phyloP scores from a whole-genome alignment of 2,888 invertebrate species.

The Cephus rjabovi region DNA sequence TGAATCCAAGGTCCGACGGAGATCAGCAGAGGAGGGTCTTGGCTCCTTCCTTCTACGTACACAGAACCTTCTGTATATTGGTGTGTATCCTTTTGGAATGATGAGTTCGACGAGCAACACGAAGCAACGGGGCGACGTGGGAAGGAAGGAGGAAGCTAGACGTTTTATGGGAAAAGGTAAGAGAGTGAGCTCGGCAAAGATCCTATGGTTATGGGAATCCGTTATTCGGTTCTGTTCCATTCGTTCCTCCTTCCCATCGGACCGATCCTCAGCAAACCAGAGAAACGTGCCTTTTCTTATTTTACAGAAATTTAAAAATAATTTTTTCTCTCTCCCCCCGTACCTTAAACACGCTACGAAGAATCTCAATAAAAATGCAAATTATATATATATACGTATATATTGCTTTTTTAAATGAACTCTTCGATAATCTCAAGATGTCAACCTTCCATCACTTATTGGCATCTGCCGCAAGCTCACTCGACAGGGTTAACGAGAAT shows the following conservation, averaged over 20 bases:
- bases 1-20: background rate
- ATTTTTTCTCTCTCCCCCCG: no score
- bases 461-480: background rate
- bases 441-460: background rate
- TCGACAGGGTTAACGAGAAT: slow-evolving; percentile 36
- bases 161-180: background rate
- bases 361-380: background rate
- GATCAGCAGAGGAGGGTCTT: background rate
- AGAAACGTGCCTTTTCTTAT: background rate
- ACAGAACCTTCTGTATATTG: background rate
- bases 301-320: background rate
- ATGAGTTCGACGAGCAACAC: background rate
- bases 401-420: background rate
- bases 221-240: background rate
- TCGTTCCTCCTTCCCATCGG: background rate
- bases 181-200: background rate
- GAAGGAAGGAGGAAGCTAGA: background rate
- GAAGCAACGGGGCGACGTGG: background rate
- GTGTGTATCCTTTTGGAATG: background rate
- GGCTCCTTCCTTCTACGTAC: background rate
- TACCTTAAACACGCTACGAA: background rate
- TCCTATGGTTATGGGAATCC: background rate
- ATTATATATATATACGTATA: background rate
- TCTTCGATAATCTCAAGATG: background rate
- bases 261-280: background rate